phyloP scores from a whole-genome alignment of 1,140 invertebrate species.

The Pseudomyrmex dendroicus region DNA sequence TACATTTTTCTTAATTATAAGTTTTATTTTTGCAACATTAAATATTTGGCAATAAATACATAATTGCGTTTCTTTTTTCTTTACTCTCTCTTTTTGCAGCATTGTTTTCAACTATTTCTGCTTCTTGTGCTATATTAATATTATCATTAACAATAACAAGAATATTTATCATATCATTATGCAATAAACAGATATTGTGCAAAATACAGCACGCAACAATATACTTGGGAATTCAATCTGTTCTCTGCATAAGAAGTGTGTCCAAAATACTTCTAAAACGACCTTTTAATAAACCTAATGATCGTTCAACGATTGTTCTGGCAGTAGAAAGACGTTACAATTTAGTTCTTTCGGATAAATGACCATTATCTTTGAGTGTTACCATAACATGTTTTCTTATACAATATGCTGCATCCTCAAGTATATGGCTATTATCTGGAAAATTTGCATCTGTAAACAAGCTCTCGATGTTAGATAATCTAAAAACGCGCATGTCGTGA shows the following conservation, averaged over 20 bases:
- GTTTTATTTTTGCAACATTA: too few relatives aligned
- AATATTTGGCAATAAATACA: too few relatives aligned
- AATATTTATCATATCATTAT: neutral
- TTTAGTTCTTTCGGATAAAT: neutral
- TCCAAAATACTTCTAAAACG: neutral
- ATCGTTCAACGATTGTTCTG: slow-evolving; percentile 1
- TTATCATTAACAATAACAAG: slow-evolving; percentile 1
- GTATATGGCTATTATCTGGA: neutral
- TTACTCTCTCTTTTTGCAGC: too few relatives aligned
- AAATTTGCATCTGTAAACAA: slow-evolving; percentile 3
- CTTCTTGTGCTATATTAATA: too few relatives aligned
- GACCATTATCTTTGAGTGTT: slow-evolving; percentile 1
- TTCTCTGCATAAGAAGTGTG: neutral
- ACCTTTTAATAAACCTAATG: slow-evolving; percentile 7
- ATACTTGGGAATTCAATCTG: slow-evolving; percentile 8
- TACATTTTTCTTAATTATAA: too few relatives aligned
- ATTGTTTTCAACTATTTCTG: too few relatives aligned
- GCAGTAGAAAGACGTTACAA: neutral
- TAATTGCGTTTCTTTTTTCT: too few relatives aligned
- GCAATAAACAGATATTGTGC: neutral
- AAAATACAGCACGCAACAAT: slow-evolving; percentile 18
- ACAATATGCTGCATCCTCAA: neutral
- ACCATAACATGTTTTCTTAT: neutral
- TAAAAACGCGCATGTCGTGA: neutral
- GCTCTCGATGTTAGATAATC: neutral